These are phyloP conservation scores for Dorcus hopei DNA, from an alignment of 2,888 invertebrate genomes.

Conservation along the genomic window DNA sequence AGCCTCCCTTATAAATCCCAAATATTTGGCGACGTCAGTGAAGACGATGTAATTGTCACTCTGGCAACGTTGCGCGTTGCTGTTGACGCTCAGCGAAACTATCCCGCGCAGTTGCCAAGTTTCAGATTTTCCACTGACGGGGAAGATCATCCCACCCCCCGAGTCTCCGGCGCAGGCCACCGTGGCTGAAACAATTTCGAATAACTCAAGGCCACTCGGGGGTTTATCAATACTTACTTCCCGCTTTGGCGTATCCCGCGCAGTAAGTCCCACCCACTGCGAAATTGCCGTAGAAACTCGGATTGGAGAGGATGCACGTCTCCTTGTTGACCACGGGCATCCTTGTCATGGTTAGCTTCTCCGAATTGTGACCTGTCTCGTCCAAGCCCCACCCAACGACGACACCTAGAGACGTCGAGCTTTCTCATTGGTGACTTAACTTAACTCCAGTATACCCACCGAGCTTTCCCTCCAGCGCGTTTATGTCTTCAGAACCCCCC, in stretches of 20 bases:
- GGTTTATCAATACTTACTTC: constrained; percentile 23
- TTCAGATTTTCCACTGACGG: constrained; percentile 28
- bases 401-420: constrained; percentile 14
- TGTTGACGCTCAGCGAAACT: constrained; percentile 57
- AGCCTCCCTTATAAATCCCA: constrained; percentile 48
- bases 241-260: constrained; percentile 49
- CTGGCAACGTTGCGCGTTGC: constrained; percentile 58
- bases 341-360: constrained; percentile 56
- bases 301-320: constrained; percentile 59
- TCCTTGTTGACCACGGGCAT: constrained; percentile 61
- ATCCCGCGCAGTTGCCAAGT: constrained; percentile 49
- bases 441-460: constrained; percentile 19
- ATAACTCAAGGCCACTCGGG: too few species aligned
- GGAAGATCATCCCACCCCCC: constrained; percentile 48
- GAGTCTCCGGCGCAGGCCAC: constrained; percentile 56
- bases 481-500: constrained; percentile 31
- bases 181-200: constrained; percentile 45
- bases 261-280: constrained; percentile 57
- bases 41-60: constrained; percentile 60
- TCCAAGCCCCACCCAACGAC: constrained; percentile 56
- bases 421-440: too few species aligned
- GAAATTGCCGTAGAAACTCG: constrained; percentile 59
- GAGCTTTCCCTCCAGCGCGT: constrained; percentile 30
- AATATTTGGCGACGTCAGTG: constrained; percentile 58
- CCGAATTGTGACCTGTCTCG: constrained; percentile 56